These are phyloP conservation scores for Myopa testacea DNA, from an alignment of 2,888 invertebrate genomes.

Conservation along the genomic window DNA sequence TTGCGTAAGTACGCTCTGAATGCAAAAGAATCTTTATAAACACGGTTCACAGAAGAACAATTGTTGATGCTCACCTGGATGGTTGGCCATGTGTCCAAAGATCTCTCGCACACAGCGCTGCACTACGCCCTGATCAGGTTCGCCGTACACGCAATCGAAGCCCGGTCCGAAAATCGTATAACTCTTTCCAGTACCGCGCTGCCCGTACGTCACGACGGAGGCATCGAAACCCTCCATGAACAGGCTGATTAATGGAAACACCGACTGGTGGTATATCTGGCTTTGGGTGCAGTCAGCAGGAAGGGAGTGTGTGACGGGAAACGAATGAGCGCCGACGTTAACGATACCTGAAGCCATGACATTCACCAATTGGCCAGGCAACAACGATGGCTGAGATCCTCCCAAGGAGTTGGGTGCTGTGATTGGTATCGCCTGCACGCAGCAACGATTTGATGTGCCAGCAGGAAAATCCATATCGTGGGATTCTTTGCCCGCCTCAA, in stretches of 20 bases:
- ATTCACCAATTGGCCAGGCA: constrained; percentile 51
- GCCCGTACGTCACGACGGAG: constrained; percentile 79
- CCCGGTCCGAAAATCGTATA: constrained; percentile 81
- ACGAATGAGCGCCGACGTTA: constrained; percentile 66
- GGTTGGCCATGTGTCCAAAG: constrained; percentile 75
- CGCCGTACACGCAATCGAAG: constrained; percentile 73
- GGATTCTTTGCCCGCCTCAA: constrained; percentile 4
- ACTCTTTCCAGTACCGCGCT: constrained; percentile 77
- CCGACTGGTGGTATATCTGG: constrained; percentile 74
- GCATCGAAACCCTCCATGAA: constrained; percentile 81
- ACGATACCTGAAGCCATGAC: constrained; percentile 64
- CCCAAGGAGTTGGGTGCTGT: constrained; percentile 70
- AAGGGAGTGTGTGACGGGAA: constrained; percentile 71
- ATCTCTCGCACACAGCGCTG: constrained; percentile 80
- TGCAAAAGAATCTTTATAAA: no score
- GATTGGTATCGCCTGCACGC: constrained; percentile 60
- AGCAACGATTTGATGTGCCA: constrained; percentile 47
- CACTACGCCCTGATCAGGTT: constrained; percentile 76
- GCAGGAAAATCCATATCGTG: neutral
- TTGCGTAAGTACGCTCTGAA: constrained; percentile 74
- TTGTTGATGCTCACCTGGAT: constrained; percentile 61
- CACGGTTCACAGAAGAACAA: neutral
- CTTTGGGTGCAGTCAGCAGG: constrained; percentile 75
- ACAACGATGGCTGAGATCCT: constrained; percentile 51
- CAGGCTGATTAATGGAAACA: constrained; percentile 76